A percentile compares a stretch with the other conserved stretches of the same genome.
These are phyloP conservation scores for Labeo calbasu DNA, from an alignment of 2,797 vertebrate genomes.

Conservation along the genomic window DNA sequence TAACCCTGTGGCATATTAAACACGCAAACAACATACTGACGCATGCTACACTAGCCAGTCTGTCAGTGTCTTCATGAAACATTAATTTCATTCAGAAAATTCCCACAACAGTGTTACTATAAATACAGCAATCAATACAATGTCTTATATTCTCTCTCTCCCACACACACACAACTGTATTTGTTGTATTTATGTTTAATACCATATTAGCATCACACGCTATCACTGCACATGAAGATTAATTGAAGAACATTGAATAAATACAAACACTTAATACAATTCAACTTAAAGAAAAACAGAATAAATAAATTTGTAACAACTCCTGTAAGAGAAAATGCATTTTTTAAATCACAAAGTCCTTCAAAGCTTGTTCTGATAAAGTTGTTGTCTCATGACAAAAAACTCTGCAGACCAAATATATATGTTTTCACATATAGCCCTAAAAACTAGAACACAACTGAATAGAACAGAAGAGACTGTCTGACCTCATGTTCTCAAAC, in stretches of 20 bases:
- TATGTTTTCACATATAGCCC: not conserved
- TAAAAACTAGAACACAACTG: not conserved
- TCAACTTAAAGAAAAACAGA: not conserved
- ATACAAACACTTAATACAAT: not conserved
- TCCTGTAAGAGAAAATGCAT: too few relatives aligned
- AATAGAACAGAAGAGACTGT: not conserved
- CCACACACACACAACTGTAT: conserved; percentile 23
- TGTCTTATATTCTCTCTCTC: not conserved
- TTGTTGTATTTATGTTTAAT: not conserved
- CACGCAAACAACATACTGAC: not conserved
- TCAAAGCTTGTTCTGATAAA: not conserved
- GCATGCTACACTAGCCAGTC: not conserved
- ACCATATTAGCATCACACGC: not conserved
- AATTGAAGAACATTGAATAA: not conserved
- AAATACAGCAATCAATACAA: not conserved
- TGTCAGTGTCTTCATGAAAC: not conserved
- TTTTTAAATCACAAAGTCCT: not conserved
- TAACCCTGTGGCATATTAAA: not conserved
- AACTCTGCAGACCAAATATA: not conserved
- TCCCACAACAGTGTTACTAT: conserved; percentile 3
- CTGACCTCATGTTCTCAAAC: not conserved
- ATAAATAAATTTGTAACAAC: not conserved
- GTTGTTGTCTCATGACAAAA: not conserved
- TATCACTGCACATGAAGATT: not conserved
- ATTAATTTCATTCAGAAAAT: not conserved